Percentiles rank a stretch among this genome's conserved stretches.
Conservation (phyloP, 2,797 vertebrate genomes). For the Aplochiton taeniatus region DNA sequence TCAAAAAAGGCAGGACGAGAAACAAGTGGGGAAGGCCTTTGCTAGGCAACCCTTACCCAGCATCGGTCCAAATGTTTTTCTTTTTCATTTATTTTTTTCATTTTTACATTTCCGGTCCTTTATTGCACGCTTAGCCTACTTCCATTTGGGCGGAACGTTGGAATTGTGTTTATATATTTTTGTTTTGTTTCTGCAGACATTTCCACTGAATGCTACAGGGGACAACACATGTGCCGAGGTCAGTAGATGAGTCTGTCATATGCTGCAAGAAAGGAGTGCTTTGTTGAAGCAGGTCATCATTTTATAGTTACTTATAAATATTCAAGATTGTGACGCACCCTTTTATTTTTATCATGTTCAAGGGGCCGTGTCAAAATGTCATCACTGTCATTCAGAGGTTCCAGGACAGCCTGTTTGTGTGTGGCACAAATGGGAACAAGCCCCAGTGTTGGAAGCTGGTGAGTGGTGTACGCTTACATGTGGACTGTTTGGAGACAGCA, state of each 20-base stretch:
- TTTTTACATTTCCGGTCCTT: no score
- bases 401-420: constrained; percentile 66
- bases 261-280: no score
- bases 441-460: constrained; percentile 76
- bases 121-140: no score
- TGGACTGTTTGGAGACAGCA: background rate
- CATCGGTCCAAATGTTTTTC: no score
- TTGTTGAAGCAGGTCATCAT: background rate
- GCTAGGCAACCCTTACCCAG: no score
- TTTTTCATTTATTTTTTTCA: no score
- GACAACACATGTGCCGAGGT: constrained; percentile 54
- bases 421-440: constrained; percentile 68
- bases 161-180: background rate
- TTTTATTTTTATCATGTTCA: constrained; percentile 25
- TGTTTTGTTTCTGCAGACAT: constrained; percentile 48
- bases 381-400: constrained; percentile 75
- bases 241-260: constrained; percentile 12
- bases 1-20: no score
- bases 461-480: constrained; percentile 26
- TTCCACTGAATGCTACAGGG: constrained; percentile 31
- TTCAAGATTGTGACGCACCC: background rate
- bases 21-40: no score
- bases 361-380: constrained; percentile 66
- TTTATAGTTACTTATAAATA: background rate
- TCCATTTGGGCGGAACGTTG: no score